A percentile compares a stretch with the other conserved stretches of the same genome.
Conservation (phyloP, 2,113 vertebrate genomes). For the Salvelinus sp. region DNA sequence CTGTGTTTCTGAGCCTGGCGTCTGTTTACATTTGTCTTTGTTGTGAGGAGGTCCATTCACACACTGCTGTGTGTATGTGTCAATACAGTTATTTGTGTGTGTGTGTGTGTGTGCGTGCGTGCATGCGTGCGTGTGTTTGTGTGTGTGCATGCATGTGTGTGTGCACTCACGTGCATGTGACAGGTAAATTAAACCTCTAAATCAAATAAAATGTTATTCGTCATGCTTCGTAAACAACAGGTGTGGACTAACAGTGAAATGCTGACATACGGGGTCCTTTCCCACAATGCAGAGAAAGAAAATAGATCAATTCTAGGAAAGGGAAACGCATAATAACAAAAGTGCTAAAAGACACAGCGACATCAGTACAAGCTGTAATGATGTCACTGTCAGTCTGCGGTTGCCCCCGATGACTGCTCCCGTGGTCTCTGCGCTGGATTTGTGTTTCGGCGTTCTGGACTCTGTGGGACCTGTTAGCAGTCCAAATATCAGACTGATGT, state of each 20-base stretch:
- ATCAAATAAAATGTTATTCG: too few relatives aligned
- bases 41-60: neutral
- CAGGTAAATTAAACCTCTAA: neutral
- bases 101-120: neutral
- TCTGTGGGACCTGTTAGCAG: constrained; percentile 51
- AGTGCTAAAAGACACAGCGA: too few relatives aligned
- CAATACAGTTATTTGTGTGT: neutral
- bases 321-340: too few relatives aligned
- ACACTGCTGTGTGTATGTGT: neutral
- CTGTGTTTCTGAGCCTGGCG: neutral
- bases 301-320: too few relatives aligned
- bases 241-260: too few relatives aligned
- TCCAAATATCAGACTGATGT: constrained; percentile 11
- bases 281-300: too few relatives aligned
- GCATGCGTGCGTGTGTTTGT: neutral
- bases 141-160: neutral
- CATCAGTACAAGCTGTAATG: neutral
- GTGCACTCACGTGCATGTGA: neutral
- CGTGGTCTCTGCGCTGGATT: neutral
- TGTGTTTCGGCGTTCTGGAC: neutral
- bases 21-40: neutral
- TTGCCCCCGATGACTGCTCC: neutral
- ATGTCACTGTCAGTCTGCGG: neutral
- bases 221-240: too few relatives aligned
- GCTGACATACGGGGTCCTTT: too few relatives aligned